These are phyloP conservation scores for Hycleus cichorii DNA, from an alignment of 1,140 invertebrate species.

Conservation along the genomic window DNA sequence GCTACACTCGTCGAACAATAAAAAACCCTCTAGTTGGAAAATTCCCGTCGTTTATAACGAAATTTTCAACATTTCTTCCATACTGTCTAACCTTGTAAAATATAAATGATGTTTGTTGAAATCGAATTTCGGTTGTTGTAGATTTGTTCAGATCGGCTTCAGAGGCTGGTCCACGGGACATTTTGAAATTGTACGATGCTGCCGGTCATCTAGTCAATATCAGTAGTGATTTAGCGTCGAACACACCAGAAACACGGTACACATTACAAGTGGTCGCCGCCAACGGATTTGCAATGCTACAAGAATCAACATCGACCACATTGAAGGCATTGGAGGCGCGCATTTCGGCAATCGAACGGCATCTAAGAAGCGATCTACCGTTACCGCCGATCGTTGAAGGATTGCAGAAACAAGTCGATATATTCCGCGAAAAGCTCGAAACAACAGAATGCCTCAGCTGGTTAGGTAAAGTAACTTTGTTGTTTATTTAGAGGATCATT, in stretches of 20 bases:
- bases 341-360: slow-evolving; percentile 53
- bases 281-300: slow-evolving; percentile 37
- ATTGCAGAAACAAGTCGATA: slow-evolving; percentile 56
- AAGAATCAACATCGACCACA: slow-evolving; percentile 29
- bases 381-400: slow-evolving; percentile 51
- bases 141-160: slow-evolving; percentile 55
- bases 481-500: no score
- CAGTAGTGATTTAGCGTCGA: slow-evolving; percentile 51
- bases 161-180: slow-evolving; percentile 55
- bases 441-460: slow-evolving; percentile 64
- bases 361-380: slow-evolving; percentile 48
- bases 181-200: slow-evolving; percentile 53
- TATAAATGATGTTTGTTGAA: no score
- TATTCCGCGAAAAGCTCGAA: slow-evolving; percentile 59
- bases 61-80: no score
- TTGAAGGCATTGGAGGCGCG: slow-evolving; percentile 47
- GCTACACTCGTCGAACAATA: no score
- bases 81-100: no score
- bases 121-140: slow-evolving; percentile 33
- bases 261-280: slow-evolving; percentile 44
- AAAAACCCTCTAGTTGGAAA: no score
- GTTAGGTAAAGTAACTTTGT: slow-evolving; percentile 46
- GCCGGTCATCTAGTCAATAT: slow-evolving; percentile 60
- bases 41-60: no score
- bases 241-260: slow-evolving; percentile 48